A percentile compares a stretch with the other conserved stretches of the same genome.
phyloP scores from a whole-genome alignment of 2,113 vertebrate species.

The Thunnus thynnus region DNA sequence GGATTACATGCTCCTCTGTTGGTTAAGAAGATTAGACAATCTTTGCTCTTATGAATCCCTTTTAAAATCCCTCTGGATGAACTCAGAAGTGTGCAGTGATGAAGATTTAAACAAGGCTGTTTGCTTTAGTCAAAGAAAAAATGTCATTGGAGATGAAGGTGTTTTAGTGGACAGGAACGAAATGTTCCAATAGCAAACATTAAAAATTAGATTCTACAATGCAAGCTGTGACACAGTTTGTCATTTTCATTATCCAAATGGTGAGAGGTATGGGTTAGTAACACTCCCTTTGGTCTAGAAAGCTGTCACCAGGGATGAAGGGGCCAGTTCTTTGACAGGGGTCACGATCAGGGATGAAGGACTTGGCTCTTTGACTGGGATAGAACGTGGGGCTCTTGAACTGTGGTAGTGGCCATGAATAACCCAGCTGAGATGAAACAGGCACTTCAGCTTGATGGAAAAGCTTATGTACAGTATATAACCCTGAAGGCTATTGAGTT shows the following conservation, averaged over 20 bases:
- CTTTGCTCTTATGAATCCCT: constrained; percentile 34
- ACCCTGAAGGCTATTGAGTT: not conserved
- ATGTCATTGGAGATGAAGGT: not conserved
- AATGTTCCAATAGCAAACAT: not conserved
- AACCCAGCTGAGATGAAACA: constrained; percentile 36
- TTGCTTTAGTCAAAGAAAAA: not conserved
- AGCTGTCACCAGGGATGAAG: constrained; percentile 33
- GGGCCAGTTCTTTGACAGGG: constrained; percentile 37
- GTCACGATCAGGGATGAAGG: constrained; percentile 38
- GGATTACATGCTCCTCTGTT: constrained; percentile 28
- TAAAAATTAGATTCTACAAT: not conserved
- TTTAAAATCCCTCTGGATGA: constrained; percentile 22
- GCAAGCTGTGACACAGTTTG: not conserved
- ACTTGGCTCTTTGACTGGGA: constrained; percentile 7
- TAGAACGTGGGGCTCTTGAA: constrained; percentile 2
- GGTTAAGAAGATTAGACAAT: constrained; percentile 50
- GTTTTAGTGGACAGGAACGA: not conserved
- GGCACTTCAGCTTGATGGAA: constrained; percentile 14
- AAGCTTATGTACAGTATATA: not conserved
- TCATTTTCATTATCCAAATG: not conserved
- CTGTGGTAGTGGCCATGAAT: not conserved
- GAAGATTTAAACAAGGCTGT: not conserved
- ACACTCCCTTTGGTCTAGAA: not conserved
- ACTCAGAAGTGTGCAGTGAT: constrained; percentile 16
- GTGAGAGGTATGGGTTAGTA: not conserved